Base-by-base conservation (phyloP, 2,797 vertebrate species). In the Characodon lateralis region DNA sequence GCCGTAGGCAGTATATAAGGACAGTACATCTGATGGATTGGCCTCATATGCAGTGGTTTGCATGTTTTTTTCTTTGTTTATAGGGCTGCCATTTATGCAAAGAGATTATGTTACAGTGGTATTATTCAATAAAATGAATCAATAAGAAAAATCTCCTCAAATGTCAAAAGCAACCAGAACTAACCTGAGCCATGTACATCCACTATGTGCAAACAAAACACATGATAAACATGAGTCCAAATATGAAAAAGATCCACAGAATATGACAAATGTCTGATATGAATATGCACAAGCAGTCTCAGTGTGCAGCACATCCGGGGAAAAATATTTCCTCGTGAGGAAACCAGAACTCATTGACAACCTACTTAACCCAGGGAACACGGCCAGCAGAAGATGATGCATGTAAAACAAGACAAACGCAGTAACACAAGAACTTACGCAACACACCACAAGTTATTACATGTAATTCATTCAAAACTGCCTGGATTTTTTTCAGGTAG, bases 1-100 rank as follows among this genome's bases (percentile, higher is more conserved):
- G 87, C 90, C 84, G 78, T 5, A 24, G 81, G 83, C 81, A n/a
- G 85, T 83, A 85, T 78, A 90, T 39, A 69, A 86, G 79, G 75
- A 92, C 82, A 89, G 86, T 87, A 81, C 76, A 87, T 76, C 83
- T 88, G 89, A 94, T 88, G 88, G 88, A 92, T 89, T 89, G 84
- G 82, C 48, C 71, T 78, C 81, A 78, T 82, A 73, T 66, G 79
- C 77, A 48, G 4, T 41, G 59, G 83, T 82, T 79, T 78, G 66
- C 80, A 79, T 73, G 68, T 13, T 39, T 13, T n/a, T 14, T 5
- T 4, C 5, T 50, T 76, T 58, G 71, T 43, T 24, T 55, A 24
- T 39, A 86, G 75, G 76, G 74, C 78, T 76, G 81, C 41, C 43
- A 56, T 71, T 83, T 78, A 39, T 78, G 74, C 82, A 78, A 76